These are phyloP conservation scores for Amazonetta brasiliensis DNA, from an alignment of 2,797 vertebrate genomes.

Conservation along the genomic window DNA sequence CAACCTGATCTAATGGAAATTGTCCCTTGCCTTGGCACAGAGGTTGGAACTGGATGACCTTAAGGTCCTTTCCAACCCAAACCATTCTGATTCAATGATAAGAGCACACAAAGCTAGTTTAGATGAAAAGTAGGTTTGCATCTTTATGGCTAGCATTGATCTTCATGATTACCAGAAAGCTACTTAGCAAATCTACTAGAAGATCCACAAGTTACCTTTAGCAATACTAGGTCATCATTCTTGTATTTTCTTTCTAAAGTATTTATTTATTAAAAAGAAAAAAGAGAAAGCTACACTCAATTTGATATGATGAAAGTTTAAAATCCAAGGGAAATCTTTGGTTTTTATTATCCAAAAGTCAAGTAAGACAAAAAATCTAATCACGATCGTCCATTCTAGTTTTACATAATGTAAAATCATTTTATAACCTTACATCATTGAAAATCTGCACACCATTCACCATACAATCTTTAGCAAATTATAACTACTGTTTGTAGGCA, in stretches of 20 bases:
- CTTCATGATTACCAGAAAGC: background rate
- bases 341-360: background rate
- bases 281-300: background rate
- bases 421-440: background rate
- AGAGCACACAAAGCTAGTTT: background rate
- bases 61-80: too few species aligned
- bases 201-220: background rate
- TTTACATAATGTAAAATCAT: background rate
- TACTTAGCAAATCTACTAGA: background rate
- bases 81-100: background rate
- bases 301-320: background rate
- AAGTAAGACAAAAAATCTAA: background rate
- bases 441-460: background rate
- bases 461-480: background rate
- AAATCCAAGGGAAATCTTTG: background rate
- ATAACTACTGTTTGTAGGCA: background rate
- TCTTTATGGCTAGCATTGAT: background rate
- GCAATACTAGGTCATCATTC: background rate
- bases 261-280: background rate
- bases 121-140: background rate
- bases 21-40: too few species aligned
- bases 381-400: background rate
- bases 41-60: too few species aligned
- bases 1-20: too few species aligned
- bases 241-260: background rate